Base-by-base conservation (phyloP, 1,140 invertebrate species). In the Aporrectodea caliginosa region DNA sequence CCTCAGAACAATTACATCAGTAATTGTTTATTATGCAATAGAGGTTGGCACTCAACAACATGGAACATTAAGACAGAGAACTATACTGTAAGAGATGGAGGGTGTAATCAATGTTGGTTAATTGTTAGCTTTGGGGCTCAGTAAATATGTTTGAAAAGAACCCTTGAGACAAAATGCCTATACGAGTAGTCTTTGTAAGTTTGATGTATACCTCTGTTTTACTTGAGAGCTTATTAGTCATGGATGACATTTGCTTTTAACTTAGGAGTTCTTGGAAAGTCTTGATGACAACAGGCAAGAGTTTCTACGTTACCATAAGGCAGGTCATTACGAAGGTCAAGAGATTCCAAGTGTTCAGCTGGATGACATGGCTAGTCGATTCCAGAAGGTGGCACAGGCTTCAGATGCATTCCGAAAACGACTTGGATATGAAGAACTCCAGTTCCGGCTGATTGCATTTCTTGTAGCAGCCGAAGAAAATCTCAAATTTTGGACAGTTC, bases 391-490 rank as follows among this genome's bases (percentile, higher is more conserved):
- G 1, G 27, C 81, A 34, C 2, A 30, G 2, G 34, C n/a, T 31
- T 78, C 77, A 2, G 77, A 71, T 22, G 2, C 16, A 14, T 34
- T 75, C 12, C 84, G 84, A 69, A 79, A 82, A 6, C 79, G 81
- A 77, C 79, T 89, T 16, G 83, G 85, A 32, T 88, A 85, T 81
- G 85, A 88, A 72, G 82, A 85, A 75, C 79, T 82, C 31, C 81
- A 85, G 77, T 84, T 84, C 70, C 79, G 81, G 29, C 73, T 89
- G 1, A 69, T 97, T 81, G 94, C 94, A 71, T 95, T 96, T 88
- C 91, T 97, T 33, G 93, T 93, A 85, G 90, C 95, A 73, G 93
- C 95, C 68, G 95, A 97, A 89, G 93, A 92, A 35, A 97, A 96
- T 89, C 88, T 97, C 80, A 92, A 93, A 86, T 89, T 91, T 68